Percentiles rank a stretch among this genome's conserved stretches.
These are phyloP conservation scores for Polydrusus tereticollis DNA, from an alignment of 2,888 invertebrate species.

Conservation along the genomic window DNA sequence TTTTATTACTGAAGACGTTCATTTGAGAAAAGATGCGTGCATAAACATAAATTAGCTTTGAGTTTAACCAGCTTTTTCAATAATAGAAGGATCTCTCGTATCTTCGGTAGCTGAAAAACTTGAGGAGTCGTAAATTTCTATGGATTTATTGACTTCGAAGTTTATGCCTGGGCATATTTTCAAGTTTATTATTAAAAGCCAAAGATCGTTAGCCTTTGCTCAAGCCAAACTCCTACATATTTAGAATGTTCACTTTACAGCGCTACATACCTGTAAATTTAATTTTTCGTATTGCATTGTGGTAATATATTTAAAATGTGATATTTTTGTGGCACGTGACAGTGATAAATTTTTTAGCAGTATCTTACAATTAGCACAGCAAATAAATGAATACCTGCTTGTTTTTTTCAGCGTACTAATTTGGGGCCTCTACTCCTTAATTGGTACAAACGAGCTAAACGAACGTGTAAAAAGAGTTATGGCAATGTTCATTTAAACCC, in stretches of 20 bases:
- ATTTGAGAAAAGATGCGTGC: not conserved
- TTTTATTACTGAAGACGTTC: not conserved
- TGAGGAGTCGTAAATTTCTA: slow-evolving; percentile 13
- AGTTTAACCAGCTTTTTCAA: not conserved
- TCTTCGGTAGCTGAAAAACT: slow-evolving; percentile 2
- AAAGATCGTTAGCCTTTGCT: slow-evolving; percentile 14
- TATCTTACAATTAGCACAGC: no score
- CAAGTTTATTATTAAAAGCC: slow-evolving; percentile 19
- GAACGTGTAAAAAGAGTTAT: no score
- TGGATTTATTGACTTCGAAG: slow-evolving; percentile 21
- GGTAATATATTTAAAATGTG: no score
- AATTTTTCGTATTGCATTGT: not conserved
- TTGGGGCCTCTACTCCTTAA: no score
- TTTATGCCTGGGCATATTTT: slow-evolving; percentile 15
- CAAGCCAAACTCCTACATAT: slow-evolving; percentile 5
- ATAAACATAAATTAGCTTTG: not conserved
- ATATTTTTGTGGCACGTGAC: no score
- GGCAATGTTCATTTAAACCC: no score
- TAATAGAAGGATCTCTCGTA: not conserved
- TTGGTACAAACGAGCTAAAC: no score
- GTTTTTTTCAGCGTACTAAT: no score
- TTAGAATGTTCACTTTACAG: slow-evolving; percentile 15
- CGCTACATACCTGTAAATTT: slow-evolving; percentile 8
- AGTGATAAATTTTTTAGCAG: no score
- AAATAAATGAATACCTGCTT: no score